A percentile compares a stretch with the other conserved stretches of the same genome.
Evolutionary conservation across 2,113 vertebrate genomes (phyloP).

Genomic region (Amphiprion ocellaris): DNA sequence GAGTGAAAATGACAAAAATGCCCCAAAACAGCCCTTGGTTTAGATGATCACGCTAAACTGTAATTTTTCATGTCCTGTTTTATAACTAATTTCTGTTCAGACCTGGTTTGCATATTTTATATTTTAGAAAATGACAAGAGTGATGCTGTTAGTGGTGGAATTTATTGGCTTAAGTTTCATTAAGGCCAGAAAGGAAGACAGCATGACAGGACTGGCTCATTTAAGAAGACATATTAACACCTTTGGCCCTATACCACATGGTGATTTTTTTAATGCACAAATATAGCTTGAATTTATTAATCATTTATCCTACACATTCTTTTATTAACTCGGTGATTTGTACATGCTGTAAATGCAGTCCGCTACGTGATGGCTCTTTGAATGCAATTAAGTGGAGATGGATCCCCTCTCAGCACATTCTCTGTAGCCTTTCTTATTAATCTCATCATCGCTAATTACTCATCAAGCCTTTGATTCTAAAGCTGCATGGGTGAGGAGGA

Average conservation of each 20-base stretch:
- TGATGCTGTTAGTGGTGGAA: background rate
- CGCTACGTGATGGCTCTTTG: conserved; percentile 27
- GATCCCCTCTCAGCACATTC: conserved; percentile 44
- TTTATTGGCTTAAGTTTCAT: background rate
- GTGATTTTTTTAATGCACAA: conserved; percentile 2
- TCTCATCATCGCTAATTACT: conserved; percentile 75
- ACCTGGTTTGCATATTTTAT: background rate
- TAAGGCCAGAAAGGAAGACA: background rate
- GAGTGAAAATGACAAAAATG: too few species aligned
- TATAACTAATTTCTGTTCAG: background rate
- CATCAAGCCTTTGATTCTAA: conserved; percentile 76
- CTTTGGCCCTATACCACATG: background rate
- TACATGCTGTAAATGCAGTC: conserved; percentile 23
- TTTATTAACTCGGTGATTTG: conserved; percentile 33
- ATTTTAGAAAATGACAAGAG: background rate
- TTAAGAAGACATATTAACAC: background rate
- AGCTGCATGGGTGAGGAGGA: conserved; percentile 52
- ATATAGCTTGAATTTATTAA: conserved; percentile 29
- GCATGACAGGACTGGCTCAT: background rate
- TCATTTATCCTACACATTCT: conserved; percentile 2
- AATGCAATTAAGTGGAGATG: conserved; percentile 44
- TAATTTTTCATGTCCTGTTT: too few species aligned
- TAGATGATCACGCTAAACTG: too few species aligned
- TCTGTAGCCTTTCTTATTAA: conserved; percentile 67
- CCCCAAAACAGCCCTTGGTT: too few species aligned